Conservation (phyloP, 1,140 invertebrate species). For the Euura saliciscinereae region DNA sequence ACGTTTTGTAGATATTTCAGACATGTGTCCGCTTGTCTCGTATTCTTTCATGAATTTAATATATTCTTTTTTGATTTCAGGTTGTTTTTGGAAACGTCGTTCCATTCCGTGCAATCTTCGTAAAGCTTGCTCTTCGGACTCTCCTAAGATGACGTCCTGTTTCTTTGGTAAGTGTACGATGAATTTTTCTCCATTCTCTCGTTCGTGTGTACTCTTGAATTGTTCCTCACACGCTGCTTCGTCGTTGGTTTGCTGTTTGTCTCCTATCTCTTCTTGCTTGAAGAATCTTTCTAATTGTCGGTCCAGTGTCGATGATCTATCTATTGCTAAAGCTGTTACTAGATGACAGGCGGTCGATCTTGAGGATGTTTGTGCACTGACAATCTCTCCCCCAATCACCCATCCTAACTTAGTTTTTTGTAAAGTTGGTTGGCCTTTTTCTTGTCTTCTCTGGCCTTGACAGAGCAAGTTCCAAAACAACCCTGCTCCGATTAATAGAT, state of each 20-base stretch:
- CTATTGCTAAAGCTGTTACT: neutral
- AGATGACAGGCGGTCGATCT: neutral
- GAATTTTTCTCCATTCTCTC: neutral
- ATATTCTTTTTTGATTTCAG: constrained; percentile 9
- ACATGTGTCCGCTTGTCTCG: constrained; percentile 34
- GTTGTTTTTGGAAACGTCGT: neutral
- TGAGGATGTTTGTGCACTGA: neutral
- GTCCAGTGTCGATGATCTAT: constrained; percentile 1
- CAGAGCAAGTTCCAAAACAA: constrained; percentile 18
- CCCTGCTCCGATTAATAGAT: constrained; percentile 15
- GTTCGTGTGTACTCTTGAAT: neutral
- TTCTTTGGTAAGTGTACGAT: neutral
- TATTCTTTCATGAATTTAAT: constrained; percentile 42
- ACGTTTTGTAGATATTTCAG: neutral
- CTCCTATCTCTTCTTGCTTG: constrained; percentile 10
- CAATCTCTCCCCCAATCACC: constrained; percentile 16
- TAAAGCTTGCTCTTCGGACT: neutral
- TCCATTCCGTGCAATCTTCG: neutral
- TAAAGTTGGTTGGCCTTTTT: constrained; percentile 14
- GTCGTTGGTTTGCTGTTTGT: neutral
- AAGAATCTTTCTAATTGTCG: constrained; percentile 14
- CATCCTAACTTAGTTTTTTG: constrained; percentile 21
- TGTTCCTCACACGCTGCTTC: neutral
- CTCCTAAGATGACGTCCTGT: neutral
- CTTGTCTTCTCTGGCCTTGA: neutral